Conservation (phyloP, 2,888 invertebrate genomes). For the Cephus runcator region DNA sequence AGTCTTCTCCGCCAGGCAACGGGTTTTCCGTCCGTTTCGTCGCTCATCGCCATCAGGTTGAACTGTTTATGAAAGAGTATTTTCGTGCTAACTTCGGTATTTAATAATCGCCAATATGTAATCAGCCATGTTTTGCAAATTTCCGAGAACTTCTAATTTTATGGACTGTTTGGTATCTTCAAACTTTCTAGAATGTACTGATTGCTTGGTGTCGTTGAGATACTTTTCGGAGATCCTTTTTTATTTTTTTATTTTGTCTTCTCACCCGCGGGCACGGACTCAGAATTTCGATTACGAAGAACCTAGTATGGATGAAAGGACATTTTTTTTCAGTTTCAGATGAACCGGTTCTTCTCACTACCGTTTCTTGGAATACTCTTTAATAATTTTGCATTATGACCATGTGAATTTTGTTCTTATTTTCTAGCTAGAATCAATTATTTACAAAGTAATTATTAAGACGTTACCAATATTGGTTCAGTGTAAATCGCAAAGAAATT, state of each 20-base stretch:
- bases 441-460: background rate
- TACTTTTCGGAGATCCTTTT: background rate
- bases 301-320: background rate
- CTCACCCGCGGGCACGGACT: background rate
- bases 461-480: background rate
- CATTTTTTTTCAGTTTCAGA: background rate
- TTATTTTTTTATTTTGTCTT: background rate
- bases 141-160: background rate
- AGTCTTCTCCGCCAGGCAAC: conserved; percentile 1
- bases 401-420: background rate
- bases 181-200: background rate
- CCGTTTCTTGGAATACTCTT: background rate
- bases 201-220: background rate
- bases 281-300: background rate
- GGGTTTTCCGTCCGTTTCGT: too few species aligned
- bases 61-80: background rate
- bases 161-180: background rate
- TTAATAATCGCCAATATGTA: background rate
- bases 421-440: background rate
- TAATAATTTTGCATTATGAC: background rate
- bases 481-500: background rate
- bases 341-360: background rate
- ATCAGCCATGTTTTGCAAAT: background rate
- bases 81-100: background rate
- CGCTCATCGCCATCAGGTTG: background rate